Evolutionary conservation across 64 coral and sea anemone genomes (phyloP), one percentile per base, ranked within the genome.

Genomic region (Montipora foliosa): DNA sequence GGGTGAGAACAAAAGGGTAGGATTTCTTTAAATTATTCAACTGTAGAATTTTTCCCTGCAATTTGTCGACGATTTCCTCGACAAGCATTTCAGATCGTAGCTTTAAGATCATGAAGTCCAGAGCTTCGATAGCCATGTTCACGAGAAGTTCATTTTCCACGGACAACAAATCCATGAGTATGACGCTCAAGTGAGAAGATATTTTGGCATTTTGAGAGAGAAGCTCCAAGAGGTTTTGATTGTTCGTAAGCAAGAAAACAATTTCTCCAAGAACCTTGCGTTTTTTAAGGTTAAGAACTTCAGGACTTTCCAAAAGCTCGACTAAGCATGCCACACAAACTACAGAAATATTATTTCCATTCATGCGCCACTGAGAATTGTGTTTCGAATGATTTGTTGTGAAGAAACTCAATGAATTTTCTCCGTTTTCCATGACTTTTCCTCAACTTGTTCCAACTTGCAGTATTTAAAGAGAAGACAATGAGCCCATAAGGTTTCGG

Each of bases 281-380:
- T 83, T 98, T 98, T 62, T 92, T 76, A 9, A 95, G 80, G 37
- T 87, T 77, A 49, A 95, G 67, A 61, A 79, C 84, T 47, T 92
- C 70, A n/a, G 81, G 55, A 55, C 57, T 75, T 68, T 95, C 93
- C 4, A 98, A 59, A 5, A 93, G 87, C 83, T 98, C 96, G 7
- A 95, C 91, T 15, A 98, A 68, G 88, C 96, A 98, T 7, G 96
- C 96, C 88, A 98, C 48, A 71, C 96, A 98, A 44, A 98, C 77
- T 1, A 92, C 59, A 37, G 93, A 88, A 60, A 93, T 67, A 20
- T 91, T 71, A 25, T 49, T 74, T 21, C 96, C 96, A 48, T 50
- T 69, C 49, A 88, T 74, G 17, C 84, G 78, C 96, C 96, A 98
- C 48, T 52, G 64, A 74, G 93, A 76, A 52, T 92, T 89, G 48